Evolutionary conservation across 2,888 invertebrate genomes (phyloP), one percentile per base, ranked within the genome.

Genomic region (Autographa pulchrina): DNA sequence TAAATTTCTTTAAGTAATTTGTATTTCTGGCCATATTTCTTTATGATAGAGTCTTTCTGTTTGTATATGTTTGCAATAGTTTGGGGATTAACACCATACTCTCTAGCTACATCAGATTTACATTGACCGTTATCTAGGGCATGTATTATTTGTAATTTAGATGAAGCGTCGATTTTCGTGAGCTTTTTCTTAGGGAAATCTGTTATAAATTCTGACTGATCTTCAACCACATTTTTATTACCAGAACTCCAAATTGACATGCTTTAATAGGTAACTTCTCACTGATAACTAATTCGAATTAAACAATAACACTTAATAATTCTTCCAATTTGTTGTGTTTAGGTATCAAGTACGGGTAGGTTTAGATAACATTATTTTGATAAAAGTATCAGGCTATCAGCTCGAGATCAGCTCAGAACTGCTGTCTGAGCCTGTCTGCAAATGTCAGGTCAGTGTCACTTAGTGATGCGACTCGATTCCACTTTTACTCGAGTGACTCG

Each of bases 71-170:
- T 77, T 52, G 85, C 66, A 43, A 88, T 85, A 56, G 86, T 88
- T 74, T 86, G 85, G 2, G 83, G 85, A 62, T 84, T 80, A 35
- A 89, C 84, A 56, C 88, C 86, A 80, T 86, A 88, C 70, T 87
- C 86, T 72, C 83, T 85, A 20, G 88, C 88, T 68, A 89, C 77
- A 38, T 88, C 89, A 20, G 86, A 74, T 82, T 85, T 86, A 60
- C 85, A 85, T 62, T 86, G 85, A 20, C 89, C 89, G 68, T 85
- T 88, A 67, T 89, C 89, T 67, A 89, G 69, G 58, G 89, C 88
- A 72, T 86, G 85, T 70, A 89, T 88, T 67, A 88, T 81, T 74
- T 86, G 87, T 64, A 89, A 72, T 74, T 88, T 88, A 52, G 77
- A 83, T 60, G 85, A 81, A 62, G 81, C 76, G 68, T 88, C 86